These are phyloP conservation scores for Erebia epiphron DNA, from an alignment of 2,888 invertebrate species.

Conservation along the genomic window DNA sequence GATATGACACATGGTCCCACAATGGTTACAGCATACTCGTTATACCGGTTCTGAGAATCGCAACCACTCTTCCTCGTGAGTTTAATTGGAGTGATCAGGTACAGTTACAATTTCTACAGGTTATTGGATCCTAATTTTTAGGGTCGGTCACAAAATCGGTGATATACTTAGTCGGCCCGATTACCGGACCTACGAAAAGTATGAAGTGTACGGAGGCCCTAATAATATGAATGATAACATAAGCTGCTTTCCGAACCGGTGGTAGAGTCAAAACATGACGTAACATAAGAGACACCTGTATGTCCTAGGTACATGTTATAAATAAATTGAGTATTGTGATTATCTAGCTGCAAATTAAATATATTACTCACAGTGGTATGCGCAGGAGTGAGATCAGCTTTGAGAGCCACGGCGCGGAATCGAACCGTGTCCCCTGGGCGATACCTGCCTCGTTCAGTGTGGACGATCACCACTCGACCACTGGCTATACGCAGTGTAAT, in stretches of 20 bases:
- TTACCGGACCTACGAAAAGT: too few relatives aligned
- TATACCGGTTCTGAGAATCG: slow-evolving; percentile 11
- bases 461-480: slow-evolving; percentile 75
- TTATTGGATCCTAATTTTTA: background rate
- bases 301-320: too few relatives aligned
- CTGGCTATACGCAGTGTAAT: slow-evolving; percentile 78
- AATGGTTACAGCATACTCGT: background rate
- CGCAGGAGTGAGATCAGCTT: slow-evolving; percentile 80
- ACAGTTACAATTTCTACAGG: slow-evolving; percentile 15
- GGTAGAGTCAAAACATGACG: too few relatives aligned
- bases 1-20: background rate
- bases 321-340: too few relatives aligned
- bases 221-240: too few relatives aligned
- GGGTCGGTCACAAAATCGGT: too few relatives aligned
- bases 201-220: too few relatives aligned
- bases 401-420: slow-evolving; percentile 79
- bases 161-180: too few relatives aligned
- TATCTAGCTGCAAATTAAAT: too few relatives aligned
- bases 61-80: slow-evolving; percentile 13
- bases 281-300: too few relatives aligned
- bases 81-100: slow-evolving; percentile 22
- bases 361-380: slow-evolving; percentile 70
- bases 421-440: slow-evolving; percentile 83
- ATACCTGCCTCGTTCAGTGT: slow-evolving; percentile 84
- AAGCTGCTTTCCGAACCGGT: too few relatives aligned